Evolutionary conservation across 2,113 vertebrate species (phyloP).

Genomic region (Phrynosoma platyrhinos): DNA sequence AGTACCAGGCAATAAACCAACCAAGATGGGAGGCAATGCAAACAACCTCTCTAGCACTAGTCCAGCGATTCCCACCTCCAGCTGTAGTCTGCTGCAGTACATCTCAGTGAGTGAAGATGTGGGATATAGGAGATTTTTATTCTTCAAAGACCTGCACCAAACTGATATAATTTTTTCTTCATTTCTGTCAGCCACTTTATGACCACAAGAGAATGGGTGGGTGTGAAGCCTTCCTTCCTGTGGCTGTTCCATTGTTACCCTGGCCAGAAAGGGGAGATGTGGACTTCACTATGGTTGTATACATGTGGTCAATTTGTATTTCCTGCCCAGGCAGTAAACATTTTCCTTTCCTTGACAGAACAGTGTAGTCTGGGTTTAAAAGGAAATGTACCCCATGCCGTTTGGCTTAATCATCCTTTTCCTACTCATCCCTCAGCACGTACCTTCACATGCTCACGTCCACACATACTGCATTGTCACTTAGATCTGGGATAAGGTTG

Average conservation of each 20-base stretch:
- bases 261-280: slow-evolving; percentile 58
- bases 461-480: slow-evolving; percentile 3
- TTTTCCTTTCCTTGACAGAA: slow-evolving; percentile 19
- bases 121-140: slow-evolving; percentile 15
- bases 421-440: background rate
- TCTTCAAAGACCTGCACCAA: slow-evolving; percentile 31
- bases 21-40: background rate
- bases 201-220: background rate
- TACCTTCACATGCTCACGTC: background rate
- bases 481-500: slow-evolving; percentile 19
- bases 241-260: slow-evolving; percentile 40
- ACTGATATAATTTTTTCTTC: slow-evolving; percentile 43
- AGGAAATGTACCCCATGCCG: slow-evolving; percentile 32
- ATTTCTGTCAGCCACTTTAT: background rate
- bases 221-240: background rate
- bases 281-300: slow-evolving; percentile 57
- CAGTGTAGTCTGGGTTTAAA: background rate
- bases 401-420: slow-evolving; percentile 7
- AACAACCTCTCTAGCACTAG: fast-evolving
- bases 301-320: slow-evolving; percentile 56
- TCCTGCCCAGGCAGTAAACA: slow-evolving; percentile 57
- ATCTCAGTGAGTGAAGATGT: background rate
- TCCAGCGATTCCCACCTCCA: fast-evolving
- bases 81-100: background rate
- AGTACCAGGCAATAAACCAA: background rate